Conservation (phyloP, 2,888 invertebrate genomes). For the Parelbella ahira region DNA sequence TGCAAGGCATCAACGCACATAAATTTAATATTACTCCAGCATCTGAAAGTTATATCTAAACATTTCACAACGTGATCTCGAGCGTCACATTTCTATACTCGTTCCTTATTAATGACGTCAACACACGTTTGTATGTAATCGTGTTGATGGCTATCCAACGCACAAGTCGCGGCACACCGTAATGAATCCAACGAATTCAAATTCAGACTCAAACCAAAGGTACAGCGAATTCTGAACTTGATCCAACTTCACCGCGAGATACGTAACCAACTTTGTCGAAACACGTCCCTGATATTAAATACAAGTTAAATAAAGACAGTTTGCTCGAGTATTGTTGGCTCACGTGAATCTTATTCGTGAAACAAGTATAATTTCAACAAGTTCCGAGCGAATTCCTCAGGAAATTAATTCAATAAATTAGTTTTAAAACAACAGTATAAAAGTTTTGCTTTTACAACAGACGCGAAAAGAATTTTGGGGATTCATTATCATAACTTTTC, state of each 20-base stretch:
- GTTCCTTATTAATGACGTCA: not conserved
- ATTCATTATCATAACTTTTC: conserved; percentile 38
- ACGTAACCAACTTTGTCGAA: conserved; percentile 51
- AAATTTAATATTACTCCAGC: no score
- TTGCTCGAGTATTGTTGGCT: conserved; percentile 57
- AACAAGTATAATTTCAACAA: conserved; percentile 66
- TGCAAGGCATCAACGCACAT: no score
- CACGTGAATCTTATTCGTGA: conserved; percentile 58
- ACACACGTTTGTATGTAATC: conserved; percentile 6
- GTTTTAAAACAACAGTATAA: conserved; percentile 47
- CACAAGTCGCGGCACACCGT: conserved; percentile 38
- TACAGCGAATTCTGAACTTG: conserved; percentile 62
- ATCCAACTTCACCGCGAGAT: conserved; percentile 44
- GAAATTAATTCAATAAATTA: conserved; percentile 69
- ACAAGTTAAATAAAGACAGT: conserved; percentile 71
- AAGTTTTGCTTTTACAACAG: conserved; percentile 46
- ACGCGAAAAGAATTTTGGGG: conserved; percentile 46
- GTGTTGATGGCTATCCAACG: conserved; percentile 33
- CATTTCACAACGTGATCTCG: no score
- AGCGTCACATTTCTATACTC: no score
- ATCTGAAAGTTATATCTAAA: no score
- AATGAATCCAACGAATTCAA: conserved; percentile 51
- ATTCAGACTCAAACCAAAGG: conserved; percentile 46
- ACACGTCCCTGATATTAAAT: conserved; percentile 72
- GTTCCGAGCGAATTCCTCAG: conserved; percentile 50